phyloP scores from a whole-genome alignment of 2,888 invertebrate species.

The Dyspetes luteomarginatus region DNA sequence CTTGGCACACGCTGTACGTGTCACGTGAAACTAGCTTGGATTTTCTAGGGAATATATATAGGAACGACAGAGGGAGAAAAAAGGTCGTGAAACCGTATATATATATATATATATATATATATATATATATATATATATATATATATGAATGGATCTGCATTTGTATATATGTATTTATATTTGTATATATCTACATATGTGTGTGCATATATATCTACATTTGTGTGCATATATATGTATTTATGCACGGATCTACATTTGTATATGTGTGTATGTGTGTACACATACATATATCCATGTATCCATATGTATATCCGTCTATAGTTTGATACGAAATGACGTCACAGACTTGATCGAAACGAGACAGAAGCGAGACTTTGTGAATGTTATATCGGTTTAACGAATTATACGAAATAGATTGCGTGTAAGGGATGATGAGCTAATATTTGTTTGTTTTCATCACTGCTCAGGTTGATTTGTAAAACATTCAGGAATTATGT shows the following conservation, averaged over 20 bases:
- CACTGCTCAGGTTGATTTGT: too few relatives aligned
- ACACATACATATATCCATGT: not conserved
- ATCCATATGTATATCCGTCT: not conserved
- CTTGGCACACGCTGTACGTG: constrained; percentile 43
- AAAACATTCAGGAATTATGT: too few relatives aligned
- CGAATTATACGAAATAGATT: too few relatives aligned
- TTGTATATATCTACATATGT: not conserved
- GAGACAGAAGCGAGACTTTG: not conserved
- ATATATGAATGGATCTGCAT: not conserved
- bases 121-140: not conserved
- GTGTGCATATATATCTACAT: not conserved
- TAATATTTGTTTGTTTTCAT: too few relatives aligned
- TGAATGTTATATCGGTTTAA: too few relatives aligned
- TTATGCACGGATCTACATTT: too few relatives aligned
- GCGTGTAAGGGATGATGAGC: too few relatives aligned
- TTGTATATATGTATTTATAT: not conserved
- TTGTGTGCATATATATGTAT: not conserved
- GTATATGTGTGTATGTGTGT: too few relatives aligned
- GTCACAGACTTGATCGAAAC: not conserved
- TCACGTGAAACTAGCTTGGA: constrained; percentile 50
- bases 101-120: constrained; percentile 1
- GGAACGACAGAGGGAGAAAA: constrained; percentile 3
- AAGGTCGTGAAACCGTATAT: not conserved
- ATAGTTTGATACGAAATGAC: not conserved
- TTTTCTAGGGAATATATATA: constrained; percentile 49